Conservation (phyloP, 2,797 vertebrate species). For the Falco concolor region DNA sequence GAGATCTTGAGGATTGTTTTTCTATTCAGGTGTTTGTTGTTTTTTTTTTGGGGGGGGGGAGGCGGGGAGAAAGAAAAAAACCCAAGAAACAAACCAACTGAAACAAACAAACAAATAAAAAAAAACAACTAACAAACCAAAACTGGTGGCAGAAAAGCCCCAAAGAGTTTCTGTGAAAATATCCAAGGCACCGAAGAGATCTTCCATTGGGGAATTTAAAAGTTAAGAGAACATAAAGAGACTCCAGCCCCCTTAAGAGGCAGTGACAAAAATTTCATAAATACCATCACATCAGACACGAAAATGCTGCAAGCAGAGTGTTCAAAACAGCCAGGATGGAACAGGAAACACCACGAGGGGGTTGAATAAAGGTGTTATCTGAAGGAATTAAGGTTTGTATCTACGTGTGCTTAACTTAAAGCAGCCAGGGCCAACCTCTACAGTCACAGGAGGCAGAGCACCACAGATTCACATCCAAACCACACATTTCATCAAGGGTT, state of each 20-base stretch:
- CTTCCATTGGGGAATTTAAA: neutral
- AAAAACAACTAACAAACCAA: neutral
- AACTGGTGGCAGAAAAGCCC: neutral
- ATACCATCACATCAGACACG: rapidly evolving
- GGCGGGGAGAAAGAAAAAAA: neutral
- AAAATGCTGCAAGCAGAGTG: neutral
- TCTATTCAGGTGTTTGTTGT: too few species aligned
- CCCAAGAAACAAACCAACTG: neutral
- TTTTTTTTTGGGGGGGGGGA: too few species aligned
- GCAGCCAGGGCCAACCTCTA: neutral
- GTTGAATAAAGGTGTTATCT: neutral
- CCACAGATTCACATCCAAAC: neutral
- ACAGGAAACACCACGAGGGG: neutral
- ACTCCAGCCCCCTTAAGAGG: neutral
- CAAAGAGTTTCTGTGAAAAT: neutral
- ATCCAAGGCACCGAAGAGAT: neutral
- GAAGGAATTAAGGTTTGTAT: neutral
- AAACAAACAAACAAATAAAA: neutral
- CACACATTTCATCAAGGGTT: neutral
- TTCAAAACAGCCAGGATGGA: neutral
- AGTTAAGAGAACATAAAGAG: neutral
- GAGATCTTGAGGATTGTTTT: rapidly evolving
- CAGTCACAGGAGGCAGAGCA: neutral
- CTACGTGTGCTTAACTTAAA: neutral
- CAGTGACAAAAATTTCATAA: neutral